Conservation (phyloP, 2,797 vertebrate species). For the Molossus alvarezi region DNA sequence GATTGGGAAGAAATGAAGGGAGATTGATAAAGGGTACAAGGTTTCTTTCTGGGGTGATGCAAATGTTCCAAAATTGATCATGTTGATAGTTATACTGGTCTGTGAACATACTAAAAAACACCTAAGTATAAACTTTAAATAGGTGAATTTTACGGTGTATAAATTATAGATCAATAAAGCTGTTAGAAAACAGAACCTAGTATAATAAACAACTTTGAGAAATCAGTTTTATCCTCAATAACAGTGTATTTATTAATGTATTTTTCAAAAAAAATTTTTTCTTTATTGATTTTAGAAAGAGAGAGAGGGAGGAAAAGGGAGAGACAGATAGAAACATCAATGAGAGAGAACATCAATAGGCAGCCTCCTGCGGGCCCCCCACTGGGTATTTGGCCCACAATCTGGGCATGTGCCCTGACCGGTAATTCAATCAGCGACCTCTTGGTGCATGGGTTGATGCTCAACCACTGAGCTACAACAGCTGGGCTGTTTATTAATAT, state of each 20-base stretch:
- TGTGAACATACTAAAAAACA: slow-evolving; percentile 36
- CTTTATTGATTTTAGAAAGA: too few species aligned
- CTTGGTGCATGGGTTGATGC: too few species aligned
- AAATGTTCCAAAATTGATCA: slow-evolving; percentile 46
- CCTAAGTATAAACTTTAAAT: neutral
- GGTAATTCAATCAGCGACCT: too few species aligned
- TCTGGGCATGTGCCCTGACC: too few species aligned
- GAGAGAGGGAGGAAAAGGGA: too few species aligned
- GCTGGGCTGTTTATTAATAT: neutral
- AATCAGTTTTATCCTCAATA: slow-evolving; percentile 51
- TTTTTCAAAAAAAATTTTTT: too few species aligned
- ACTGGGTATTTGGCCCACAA: too few species aligned
- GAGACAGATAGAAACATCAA: too few species aligned
- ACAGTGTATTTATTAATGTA: neutral
- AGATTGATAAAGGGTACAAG: neutral
- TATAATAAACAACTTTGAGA: slow-evolving; percentile 3
- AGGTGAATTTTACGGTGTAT: neutral
- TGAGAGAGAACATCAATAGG: too few species aligned
- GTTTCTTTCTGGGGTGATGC: neutral
- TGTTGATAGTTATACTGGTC: neutral
- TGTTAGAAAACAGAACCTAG: neutral
- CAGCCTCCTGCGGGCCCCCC: too few species aligned
- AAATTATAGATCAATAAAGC: slow-evolving; percentile 27
- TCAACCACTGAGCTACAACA: too few species aligned
- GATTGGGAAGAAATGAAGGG: neutral